These are phyloP conservation scores for Eurytoma californica DNA, from an alignment of 2,888 invertebrate genomes.

Conservation along the genomic window DNA sequence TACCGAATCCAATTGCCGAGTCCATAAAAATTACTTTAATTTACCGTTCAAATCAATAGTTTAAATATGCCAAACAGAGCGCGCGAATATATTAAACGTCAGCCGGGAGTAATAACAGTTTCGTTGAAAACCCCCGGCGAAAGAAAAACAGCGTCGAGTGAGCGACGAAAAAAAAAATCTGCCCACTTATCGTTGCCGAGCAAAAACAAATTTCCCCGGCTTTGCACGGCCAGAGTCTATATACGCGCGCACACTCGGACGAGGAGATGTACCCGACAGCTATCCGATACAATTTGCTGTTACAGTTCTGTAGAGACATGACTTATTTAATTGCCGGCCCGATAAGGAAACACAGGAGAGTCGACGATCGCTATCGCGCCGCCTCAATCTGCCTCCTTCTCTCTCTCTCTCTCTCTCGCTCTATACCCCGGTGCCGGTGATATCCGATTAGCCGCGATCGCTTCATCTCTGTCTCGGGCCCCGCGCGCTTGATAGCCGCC, in stretches of 20 bases:
- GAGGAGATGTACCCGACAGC: constrained; percentile 32
- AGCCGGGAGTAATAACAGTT: background rate
- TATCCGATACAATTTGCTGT: constrained; percentile 50
- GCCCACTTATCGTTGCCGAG: constrained; percentile 23
- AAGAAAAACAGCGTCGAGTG: too few species aligned
- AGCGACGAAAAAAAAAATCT: background rate
- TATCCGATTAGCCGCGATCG: constrained; percentile 46
- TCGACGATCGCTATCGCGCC: constrained; percentile 51
- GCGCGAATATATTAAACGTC: constrained; percentile 8
- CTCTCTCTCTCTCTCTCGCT: constrained; percentile 28
- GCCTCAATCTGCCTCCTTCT: background rate
- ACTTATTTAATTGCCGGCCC: constrained; percentile 53
- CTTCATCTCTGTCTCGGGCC: constrained; percentile 37
- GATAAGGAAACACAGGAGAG: constrained; percentile 52
- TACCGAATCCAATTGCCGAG: constrained; percentile 26
- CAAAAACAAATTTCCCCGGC: constrained; percentile 43
- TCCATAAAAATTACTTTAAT: constrained; percentile 29
- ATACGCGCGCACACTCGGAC: background rate
- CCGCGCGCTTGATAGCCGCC: background rate
- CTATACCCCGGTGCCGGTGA: background rate
- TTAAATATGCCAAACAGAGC: background rate
- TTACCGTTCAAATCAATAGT: constrained; percentile 41
- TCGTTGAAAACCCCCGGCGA: background rate
- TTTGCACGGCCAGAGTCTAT: background rate
- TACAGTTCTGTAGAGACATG: constrained; percentile 45